Evolutionary conservation across 2,797 vertebrate species (phyloP).

Genomic region (Pteropus rufus): DNA sequence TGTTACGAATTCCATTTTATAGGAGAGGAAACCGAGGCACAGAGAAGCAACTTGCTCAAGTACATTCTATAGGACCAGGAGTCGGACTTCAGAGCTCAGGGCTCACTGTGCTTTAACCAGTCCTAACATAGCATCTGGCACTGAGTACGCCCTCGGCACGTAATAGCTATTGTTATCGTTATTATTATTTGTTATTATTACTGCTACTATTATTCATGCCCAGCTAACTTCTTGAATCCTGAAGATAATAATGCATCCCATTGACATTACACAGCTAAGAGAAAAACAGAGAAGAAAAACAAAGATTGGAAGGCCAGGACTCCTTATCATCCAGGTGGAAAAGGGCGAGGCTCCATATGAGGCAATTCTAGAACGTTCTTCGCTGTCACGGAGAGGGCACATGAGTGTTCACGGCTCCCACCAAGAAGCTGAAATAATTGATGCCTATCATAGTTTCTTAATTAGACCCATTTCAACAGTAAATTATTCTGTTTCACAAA

Average conservation of each 20-base stretch:
- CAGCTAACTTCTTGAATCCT: neutral
- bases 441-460: neutral
- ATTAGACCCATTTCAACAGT: neutral
- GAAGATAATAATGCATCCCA: neutral
- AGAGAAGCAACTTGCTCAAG: neutral
- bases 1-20: neutral
- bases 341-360: fast-evolving
- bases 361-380: neutral
- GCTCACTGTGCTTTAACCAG: neutral
- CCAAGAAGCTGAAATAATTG: fast-evolving
- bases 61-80: neutral
- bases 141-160: neutral
- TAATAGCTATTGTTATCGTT: fast-evolving
- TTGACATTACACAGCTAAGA: neutral
- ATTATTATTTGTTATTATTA: neutral
- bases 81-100: neutral
- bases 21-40: neutral
- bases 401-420: fast-evolving
- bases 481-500: neutral
- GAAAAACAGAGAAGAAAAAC: neutral
- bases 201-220: neutral
- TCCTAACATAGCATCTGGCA: neutral
- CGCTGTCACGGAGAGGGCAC: fast-evolving
- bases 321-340: neutral
- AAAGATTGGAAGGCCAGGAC: neutral